Evolutionary conservation across 2,113 vertebrate species (phyloP), one percentile per base, ranked within the genome.

Genomic region (Montifringilla adamsi): DNA sequence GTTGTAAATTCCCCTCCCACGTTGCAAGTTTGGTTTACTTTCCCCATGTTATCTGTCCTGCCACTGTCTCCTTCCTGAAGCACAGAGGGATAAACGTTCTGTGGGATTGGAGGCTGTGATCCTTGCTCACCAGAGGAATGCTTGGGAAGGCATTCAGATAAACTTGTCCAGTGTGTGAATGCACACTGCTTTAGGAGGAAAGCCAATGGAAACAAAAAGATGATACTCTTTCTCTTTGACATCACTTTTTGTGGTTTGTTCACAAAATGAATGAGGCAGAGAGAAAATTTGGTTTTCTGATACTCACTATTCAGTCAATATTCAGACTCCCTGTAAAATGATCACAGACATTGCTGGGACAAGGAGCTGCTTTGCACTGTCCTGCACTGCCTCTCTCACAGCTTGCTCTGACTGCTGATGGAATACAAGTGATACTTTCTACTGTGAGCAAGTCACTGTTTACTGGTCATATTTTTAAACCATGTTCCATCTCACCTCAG

Each of bases 1-100:
- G 23, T 6, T 67, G 93, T 95, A 70, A 93, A 88, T 66, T 90
- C 93, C 82, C 90, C 90, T 96, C 92, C 93, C 79, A 90, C 91
- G 21, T n/a, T 55, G 39, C 63, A 49, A 37, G 10, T 76, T 73
- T 73, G 59, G 30, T 77, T 55, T 86, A 5, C 31, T 77, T 87
- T 55, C 33, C 55, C 18, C 9, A 31, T 33, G 5, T 69, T 91
- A 28, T 83, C 81, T 85, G 81, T 52, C 27, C 76, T 82, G 39
- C 35, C 31, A 27, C 52, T 72, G 14, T 43, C 33, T 82, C 21
- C 74, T 50, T 49, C n/a, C 58, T 90, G 72, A 58, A 64, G 10
- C 18, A 8, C 4, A 52, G 84, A 39, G 30, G n/a, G 50, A 52
- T 33, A 4, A 12, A 10, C 31, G 22, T 35, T 74, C 35, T 46